Percentiles rank a stretch among this genome's conserved stretches.
Conservation (phyloP, 2,888 invertebrate genomes). For the Amblyjoppa proteus region DNA sequence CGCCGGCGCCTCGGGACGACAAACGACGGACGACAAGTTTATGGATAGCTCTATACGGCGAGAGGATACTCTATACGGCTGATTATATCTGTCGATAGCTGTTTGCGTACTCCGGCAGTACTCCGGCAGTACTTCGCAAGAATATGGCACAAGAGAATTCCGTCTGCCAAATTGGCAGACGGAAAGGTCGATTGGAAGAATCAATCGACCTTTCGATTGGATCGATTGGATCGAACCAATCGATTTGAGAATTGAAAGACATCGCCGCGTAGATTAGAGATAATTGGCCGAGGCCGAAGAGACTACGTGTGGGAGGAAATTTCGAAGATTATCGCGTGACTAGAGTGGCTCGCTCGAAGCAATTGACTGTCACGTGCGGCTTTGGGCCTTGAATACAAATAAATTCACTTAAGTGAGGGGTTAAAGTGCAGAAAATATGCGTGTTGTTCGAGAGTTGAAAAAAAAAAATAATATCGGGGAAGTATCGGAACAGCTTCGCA, state of each 20-base stretch:
- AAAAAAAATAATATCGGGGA: not conserved
- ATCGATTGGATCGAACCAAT: no score
- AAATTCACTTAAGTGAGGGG: not conserved
- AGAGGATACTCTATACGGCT: conserved; percentile 18
- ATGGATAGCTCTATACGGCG: conserved; percentile 38
- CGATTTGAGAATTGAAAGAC: not conserved
- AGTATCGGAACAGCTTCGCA: not conserved
- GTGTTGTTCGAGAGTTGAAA: not conserved
- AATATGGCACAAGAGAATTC: not conserved
- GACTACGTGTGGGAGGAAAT: not conserved
- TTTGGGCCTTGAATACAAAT: not conserved
- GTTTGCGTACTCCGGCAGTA: conserved; percentile 1
- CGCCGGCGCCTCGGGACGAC: conserved; percentile 58
- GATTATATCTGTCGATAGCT: conserved; percentile 12
- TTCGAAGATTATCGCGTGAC: conserved; percentile 23
- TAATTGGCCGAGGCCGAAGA: not conserved
- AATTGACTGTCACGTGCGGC: conserved; percentile 17
- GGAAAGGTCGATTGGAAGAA: not conserved
- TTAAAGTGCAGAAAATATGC: not conserved
- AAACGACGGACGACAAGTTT: conserved; percentile 54
- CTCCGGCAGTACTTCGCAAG: not conserved
- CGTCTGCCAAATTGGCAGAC: conserved; percentile 24
- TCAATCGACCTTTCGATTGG: not conserved
- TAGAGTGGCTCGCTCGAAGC: conserved; percentile 10
- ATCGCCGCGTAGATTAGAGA: not conserved